These are phyloP conservation scores for Tetramorium simillimum DNA, from an alignment of 1,140 invertebrate genomes.

Conservation along the genomic window DNA sequence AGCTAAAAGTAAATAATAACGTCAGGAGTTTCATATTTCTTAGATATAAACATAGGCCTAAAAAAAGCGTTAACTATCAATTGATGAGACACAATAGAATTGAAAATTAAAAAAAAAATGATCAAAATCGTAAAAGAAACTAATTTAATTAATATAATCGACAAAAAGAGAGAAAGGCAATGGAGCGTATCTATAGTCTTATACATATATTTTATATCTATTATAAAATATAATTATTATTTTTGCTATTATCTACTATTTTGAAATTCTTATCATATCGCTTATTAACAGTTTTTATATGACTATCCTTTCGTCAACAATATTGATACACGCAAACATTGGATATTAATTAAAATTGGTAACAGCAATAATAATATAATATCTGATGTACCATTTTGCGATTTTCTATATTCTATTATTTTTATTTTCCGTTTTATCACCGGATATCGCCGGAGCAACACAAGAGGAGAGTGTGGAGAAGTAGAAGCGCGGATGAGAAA, in stretches of 20 bases:
- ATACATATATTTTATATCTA: neutral
- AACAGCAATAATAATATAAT: neutral
- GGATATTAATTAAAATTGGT: neutral
- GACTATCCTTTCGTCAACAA: neutral
- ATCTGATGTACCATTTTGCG: neutral
- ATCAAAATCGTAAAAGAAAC: neutral
- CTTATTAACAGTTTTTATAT: neutral
- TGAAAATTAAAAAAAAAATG: neutral
- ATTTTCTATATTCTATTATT: conserved; percentile 32
- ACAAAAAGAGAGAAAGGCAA: too few species aligned
- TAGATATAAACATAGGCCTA: neutral
- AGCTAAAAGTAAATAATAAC: neutral
- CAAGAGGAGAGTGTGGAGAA: conserved; percentile 69
- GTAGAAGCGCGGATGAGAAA: conserved; percentile 70
- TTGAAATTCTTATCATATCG: neutral
- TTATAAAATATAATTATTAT: neutral
- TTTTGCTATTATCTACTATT: neutral
- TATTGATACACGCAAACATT: neutral
- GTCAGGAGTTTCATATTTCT: neutral
- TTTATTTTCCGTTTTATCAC: conserved; percentile 22
- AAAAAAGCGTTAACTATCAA: neutral
- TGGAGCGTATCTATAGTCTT: too few species aligned
- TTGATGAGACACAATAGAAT: neutral
- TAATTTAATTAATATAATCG: neutral
- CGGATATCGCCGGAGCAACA: conserved; percentile 53